Evolutionary conservation across 2,113 vertebrate species (phyloP).

Genomic region (Willisornis vidua): DNA sequence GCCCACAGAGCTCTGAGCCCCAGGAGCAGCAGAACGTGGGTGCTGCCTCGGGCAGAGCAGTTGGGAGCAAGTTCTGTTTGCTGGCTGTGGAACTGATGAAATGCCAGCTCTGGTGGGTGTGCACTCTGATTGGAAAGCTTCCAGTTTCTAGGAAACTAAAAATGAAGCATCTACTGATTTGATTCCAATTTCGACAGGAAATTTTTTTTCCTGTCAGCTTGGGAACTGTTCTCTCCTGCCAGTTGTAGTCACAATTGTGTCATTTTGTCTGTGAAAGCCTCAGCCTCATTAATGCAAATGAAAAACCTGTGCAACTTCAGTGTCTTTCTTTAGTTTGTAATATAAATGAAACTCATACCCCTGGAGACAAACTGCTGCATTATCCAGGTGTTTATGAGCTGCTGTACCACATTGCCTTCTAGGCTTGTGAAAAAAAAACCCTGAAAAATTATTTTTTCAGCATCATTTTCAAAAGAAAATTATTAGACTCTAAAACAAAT

Average conservation of each 20-base stretch:
- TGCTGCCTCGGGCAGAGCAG: accelerated
- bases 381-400: not conserved
- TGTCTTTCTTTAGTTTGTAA: not conserved
- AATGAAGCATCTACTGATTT: not conserved
- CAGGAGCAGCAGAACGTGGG: not conserved
- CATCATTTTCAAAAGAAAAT: not conserved
- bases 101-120: not conserved
- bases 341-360: not conserved
- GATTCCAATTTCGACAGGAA: conserved; percentile 23
- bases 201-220: conserved; percentile 5
- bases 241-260: not conserved
- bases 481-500: not conserved
- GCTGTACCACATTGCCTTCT: not conserved
- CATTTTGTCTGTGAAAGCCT: not conserved
- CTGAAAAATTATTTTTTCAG: not conserved
- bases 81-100: not conserved
- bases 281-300: not conserved
- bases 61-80: not conserved
- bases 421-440: not conserved
- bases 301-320: not conserved
- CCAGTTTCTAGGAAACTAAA: conserved; percentile 13
- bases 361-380: not conserved
- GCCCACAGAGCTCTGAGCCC: not conserved
- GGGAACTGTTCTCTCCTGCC: not conserved
- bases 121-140: not conserved